Base-by-base conservation (phyloP, 2,888 invertebrate genomes). In the Ennomos fuscantarius region DNA sequence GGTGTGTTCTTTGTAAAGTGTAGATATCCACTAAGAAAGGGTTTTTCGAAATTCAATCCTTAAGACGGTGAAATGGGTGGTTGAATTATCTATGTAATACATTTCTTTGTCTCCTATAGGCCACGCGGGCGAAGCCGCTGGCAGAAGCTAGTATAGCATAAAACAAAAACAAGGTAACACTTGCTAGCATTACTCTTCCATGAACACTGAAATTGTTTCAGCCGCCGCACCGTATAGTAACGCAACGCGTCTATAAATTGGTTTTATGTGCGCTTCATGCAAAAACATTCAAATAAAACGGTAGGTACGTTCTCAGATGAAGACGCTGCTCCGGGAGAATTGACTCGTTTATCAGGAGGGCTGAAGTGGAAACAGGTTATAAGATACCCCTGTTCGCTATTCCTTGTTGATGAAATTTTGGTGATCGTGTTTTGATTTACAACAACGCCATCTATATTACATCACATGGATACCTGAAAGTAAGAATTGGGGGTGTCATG, bases 231-330 rank as follows among this genome's bases (percentile, higher is more conserved):
- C 40, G 32, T 44, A 24, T 24, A 44, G n/a, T 12, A 35, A 52
- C 37, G 8, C 33, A 60, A 68, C 58, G 62, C 56, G 59, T 61
- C 62, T 68, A 85, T 86, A 86, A 86, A 86, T 86, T 83, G 80
- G 77, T 76, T 84, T 86, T 84, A 86, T 84, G 81, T 63, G 76
- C 70, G 77, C 70, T 81, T 84, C 84, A 86, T 85, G 86, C 84
- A 83, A 86, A 84, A 84, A 82, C 78, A 82, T 51, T 66, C 81
- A 77, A 80, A 85, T 86, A 85, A 85, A 83, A 74, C 75, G 78
- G 46, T 34, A 50, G 78, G 46, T 34, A 50, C 33, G 76, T 79
- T 68, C 72, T 70, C 67, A 62, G 70, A 82, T 79, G 75, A 76
- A 80, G 79, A 76, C 66, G 75, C 70, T 63, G 39, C 48, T 50